These are phyloP conservation scores for Scylla paramamosain DNA, from an alignment of 1,140 invertebrate species.

Conservation along the genomic window DNA sequence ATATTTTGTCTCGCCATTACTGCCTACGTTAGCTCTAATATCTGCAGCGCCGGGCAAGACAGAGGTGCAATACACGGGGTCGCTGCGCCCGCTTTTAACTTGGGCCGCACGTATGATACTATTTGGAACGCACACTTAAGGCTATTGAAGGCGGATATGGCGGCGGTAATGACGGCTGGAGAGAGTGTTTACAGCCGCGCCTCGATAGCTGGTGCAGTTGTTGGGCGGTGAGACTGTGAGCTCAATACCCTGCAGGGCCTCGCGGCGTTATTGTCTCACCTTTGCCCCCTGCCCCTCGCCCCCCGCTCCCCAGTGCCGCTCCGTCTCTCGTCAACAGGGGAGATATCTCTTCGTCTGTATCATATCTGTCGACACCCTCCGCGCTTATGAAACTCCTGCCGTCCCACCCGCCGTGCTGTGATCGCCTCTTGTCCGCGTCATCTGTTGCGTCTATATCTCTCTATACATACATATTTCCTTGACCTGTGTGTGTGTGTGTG, in stretches of 20 bases:
- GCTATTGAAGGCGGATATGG: slow-evolving; percentile 49
- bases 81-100: slow-evolving; percentile 47
- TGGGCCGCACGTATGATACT: slow-evolving; percentile 55
- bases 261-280: slow-evolving; percentile 36
- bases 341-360: slow-evolving; percentile 39
- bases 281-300: not conserved
- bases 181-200: not conserved
- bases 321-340: slow-evolving; percentile 41
- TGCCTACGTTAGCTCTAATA: slow-evolving; percentile 67
- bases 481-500: slow-evolving; percentile 1
- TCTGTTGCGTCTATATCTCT: not conserved
- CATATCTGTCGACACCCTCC: slow-evolving; percentile 27
- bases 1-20: slow-evolving; percentile 63
- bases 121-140: slow-evolving; percentile 57
- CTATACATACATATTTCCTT: slow-evolving; percentile 2
- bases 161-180: slow-evolving; percentile 14
- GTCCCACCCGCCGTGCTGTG: not conserved
- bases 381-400: slow-evolving; percentile 11
- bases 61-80: slow-evolving; percentile 50
- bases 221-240: slow-evolving; percentile 3
- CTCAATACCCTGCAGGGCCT: not conserved
- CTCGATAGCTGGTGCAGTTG: not conserved
- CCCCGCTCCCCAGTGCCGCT: not conserved
- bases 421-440: not conserved
- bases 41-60: slow-evolving; percentile 57